Percentiles rank a stretch among this genome's conserved stretches.
These are phyloP conservation scores for Vultur gryphus DNA, from an alignment of 2,797 vertebrate genomes.

Conservation along the genomic window DNA sequence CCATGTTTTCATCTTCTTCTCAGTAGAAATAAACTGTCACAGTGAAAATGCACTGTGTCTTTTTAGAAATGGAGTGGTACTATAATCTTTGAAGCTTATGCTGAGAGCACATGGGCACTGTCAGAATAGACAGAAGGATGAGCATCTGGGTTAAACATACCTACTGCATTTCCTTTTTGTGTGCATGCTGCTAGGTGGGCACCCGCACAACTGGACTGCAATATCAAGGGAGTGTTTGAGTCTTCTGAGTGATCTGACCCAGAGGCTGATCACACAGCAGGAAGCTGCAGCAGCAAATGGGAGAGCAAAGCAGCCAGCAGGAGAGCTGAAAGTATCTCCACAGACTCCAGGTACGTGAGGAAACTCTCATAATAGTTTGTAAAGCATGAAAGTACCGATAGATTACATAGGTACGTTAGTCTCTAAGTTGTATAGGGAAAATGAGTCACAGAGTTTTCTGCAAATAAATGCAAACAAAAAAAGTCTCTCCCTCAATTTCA, in stretches of 20 bases:
- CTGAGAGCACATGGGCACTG: not conserved
- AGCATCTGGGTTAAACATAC: not conserved
- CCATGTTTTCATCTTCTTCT: not conserved
- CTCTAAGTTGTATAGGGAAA: not conserved
- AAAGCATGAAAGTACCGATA: not conserved
- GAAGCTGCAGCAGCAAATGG: constrained; percentile 91
- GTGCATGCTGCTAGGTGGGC: constrained; percentile 81
- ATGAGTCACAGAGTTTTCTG: not conserved
- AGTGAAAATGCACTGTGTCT: not conserved
- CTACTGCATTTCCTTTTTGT: not conserved
- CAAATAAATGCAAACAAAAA: not conserved
- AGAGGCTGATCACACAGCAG: constrained; percentile 86
- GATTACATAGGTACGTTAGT: not conserved
- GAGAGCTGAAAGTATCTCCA: constrained; percentile 67
- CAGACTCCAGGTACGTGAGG: constrained; percentile 63
- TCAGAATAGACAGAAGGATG: not conserved
- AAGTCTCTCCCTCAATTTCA: not conserved
- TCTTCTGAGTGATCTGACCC: constrained; percentile 86
- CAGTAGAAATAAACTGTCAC: not conserved
- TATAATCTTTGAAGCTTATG: not conserved
- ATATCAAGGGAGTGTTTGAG: constrained; percentile 89
- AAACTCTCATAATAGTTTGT: not conserved
- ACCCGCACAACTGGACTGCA: constrained; percentile 93
- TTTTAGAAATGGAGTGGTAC: not conserved
- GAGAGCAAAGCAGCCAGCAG: constrained; percentile 77